Base-by-base conservation (phyloP, 2,113 vertebrate species). In the Rousettus leschenaultii region DNA sequence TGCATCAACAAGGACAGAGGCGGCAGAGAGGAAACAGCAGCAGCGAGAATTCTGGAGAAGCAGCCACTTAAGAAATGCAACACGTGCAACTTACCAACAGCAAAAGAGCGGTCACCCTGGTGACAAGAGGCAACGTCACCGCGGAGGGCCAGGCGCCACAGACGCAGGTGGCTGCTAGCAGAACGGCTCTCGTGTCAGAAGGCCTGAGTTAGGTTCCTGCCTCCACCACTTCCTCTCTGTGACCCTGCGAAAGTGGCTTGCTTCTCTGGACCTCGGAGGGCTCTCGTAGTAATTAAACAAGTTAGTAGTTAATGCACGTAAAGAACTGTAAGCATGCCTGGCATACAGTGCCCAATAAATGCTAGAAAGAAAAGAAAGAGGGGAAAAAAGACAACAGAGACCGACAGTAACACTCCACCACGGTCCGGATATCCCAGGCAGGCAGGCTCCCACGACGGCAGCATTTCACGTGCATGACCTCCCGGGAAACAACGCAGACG, bases 401-500 rank as follows among this genome's bases (percentile, higher is more conserved):
- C 14, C 2, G 28, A 38, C 5, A 22, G 0, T 3, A 2, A 33
- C n/a, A 18, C 38, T 12, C 19, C 22, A 11, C 0, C 51, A 26
- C 3, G 26, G 57, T 71, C 57, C 26, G 26, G 75, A 19, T 4
- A 43, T 0, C 14, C 15, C 59, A 35, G 28, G 68, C 51, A 59
- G 28, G 68, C 51, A 68, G 13, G 65, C 57, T 8, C 59, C 1
- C 0, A 30, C 16, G 24, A 3, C 8, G n/a, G 53, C 14, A 3
- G 10, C 7, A 4, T 2, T 73, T 45, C 48, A 38, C 7, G 30
- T 2, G 0, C 0, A 1, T 6, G 22, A 38, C 19, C 53, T 74
- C 79, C 68, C 63, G 0, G 0, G 19, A 61, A 86, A 77, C n/a
- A 33, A 10, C 0, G 1, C 19, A 3, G 18, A 21, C 35, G 0